Conservation (phyloP, 2,797 vertebrate species). For the Ptychobarbus kaznakovi region DNA sequence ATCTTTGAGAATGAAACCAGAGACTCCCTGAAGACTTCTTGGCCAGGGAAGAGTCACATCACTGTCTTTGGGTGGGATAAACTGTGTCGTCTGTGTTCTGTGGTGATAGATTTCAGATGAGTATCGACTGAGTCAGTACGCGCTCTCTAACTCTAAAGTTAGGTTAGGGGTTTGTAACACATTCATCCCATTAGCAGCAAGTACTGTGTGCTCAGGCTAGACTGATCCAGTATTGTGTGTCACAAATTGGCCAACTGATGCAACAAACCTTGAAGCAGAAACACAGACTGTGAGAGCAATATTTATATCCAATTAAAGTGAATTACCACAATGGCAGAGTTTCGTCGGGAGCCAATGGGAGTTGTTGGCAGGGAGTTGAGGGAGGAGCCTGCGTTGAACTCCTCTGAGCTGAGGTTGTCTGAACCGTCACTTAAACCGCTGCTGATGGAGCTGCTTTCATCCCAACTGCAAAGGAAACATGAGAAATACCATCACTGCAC, state of each 20-base stretch:
- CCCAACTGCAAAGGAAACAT: slow-evolving; percentile 84
- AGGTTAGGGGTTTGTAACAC: slow-evolving; percentile 39
- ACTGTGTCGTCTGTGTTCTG: slow-evolving; percentile 26
- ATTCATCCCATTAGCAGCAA: slow-evolving; percentile 40
- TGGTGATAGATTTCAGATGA: slow-evolving; percentile 31
- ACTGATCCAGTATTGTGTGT: slow-evolving; percentile 29
- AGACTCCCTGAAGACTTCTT: slow-evolving; percentile 32
- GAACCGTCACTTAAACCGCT: slow-evolving; percentile 98
- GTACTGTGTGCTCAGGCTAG: background rate
- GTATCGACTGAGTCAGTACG: slow-evolving; percentile 41
- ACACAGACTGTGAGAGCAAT: slow-evolving; percentile 6
- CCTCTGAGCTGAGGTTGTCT: slow-evolving; percentile 97
- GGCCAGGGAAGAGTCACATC: slow-evolving; percentile 34
- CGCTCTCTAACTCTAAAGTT: background rate
- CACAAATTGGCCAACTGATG: background rate
- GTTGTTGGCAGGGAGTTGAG: slow-evolving; percentile 95
- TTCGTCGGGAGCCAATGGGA: slow-evolving; percentile 90
- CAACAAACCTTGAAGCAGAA: slow-evolving; percentile 15
- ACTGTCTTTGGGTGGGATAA: slow-evolving; percentile 37
- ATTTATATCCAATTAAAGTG: background rate
- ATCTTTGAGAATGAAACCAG: slow-evolving; percentile 24
- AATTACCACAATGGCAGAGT: slow-evolving; percentile 90
- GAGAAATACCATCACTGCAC: background rate
- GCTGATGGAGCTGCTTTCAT: slow-evolving; percentile 99
- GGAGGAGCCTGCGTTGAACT: slow-evolving; percentile 96